Evolutionary conservation across 2,888 invertebrate species (phyloP).

Genomic region (Xestia xanthographa): DNA sequence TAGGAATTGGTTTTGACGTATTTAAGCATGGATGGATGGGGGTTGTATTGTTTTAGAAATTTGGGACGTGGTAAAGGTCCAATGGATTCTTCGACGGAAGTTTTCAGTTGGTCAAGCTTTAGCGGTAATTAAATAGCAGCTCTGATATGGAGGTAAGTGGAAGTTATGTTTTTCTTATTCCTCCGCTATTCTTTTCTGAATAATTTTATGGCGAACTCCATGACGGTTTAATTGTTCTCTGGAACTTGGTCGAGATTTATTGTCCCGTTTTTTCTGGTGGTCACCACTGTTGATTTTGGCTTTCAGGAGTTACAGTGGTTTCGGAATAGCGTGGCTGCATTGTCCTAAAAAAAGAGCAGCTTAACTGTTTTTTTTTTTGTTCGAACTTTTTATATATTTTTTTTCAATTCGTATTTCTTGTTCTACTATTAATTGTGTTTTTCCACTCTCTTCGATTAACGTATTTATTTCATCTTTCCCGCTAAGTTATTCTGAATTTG

Average conservation of each 20-base stretch:
- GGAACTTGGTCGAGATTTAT: no score
- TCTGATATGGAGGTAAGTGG: no score
- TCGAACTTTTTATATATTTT: no score
- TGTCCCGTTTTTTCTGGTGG: no score
- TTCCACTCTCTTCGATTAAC: neutral
- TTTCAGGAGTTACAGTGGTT: no score
- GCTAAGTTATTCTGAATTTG: neutral
- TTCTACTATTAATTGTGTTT: neutral
- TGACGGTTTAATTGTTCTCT: no score
- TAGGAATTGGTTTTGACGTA: slow-evolving; percentile 27
- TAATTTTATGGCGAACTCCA: no score
- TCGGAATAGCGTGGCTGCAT: no score
- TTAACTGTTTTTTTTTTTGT: neutral
- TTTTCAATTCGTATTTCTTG: neutral
- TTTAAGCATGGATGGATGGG: slow-evolving; percentile 1
- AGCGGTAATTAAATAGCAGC: neutral
- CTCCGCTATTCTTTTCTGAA: no score
- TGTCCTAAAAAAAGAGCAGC: neutral
- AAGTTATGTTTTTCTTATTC: no score
- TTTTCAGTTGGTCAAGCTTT: neutral
- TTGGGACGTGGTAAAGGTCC: slow-evolving; percentile 7
- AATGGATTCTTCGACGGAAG: slow-evolving; percentile 4
- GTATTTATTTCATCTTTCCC: neutral
- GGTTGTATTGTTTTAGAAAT: neutral
- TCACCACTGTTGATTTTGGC: no score